These are phyloP conservation scores for Pangasius mekongensis DNA, from an alignment of 2,797 vertebrate species.

Conservation along the genomic window DNA sequence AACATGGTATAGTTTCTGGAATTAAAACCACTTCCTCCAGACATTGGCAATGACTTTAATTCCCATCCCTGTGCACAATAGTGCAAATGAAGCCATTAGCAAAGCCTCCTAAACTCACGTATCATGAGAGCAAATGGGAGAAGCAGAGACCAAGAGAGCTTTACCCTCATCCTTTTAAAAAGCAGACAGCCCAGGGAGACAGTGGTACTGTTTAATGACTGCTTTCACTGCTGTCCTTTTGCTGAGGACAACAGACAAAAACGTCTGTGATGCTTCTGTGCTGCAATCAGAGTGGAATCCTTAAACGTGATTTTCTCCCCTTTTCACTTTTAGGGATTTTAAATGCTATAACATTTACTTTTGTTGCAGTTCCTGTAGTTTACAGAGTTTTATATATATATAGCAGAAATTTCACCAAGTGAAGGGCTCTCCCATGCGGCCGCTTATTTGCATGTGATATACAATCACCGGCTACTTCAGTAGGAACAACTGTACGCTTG, in stretches of 20 bases:
- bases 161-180: slow-evolving; percentile 65
- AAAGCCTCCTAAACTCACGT: slow-evolving; percentile 68
- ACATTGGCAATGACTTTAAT: slow-evolving; percentile 75
- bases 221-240: slow-evolving; percentile 60
- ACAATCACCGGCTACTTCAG: not conserved
- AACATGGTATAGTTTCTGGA: slow-evolving; percentile 81
- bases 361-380: not conserved
- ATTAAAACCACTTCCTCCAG: slow-evolving; percentile 81
- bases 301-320: not conserved
- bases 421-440: not conserved
- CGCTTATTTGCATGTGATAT: not conserved
- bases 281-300: not conserved
- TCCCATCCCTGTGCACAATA: slow-evolving; percentile 63
- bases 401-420: not conserved
- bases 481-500: not conserved
- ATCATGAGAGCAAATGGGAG: slow-evolving; percentile 69
- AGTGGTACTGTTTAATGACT: slow-evolving; percentile 71
- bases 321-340: not conserved
- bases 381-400: not conserved
- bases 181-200: slow-evolving; percentile 71
- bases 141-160: slow-evolving; percentile 67
- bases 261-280: not conserved
- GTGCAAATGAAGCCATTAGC: slow-evolving; percentile 80
- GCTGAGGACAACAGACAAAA: slow-evolving; percentile 55
- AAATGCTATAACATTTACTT: not conserved